These are phyloP conservation scores for Hetaerina americana DNA, from an alignment of 1,140 invertebrate genomes.

Conservation along the genomic window DNA sequence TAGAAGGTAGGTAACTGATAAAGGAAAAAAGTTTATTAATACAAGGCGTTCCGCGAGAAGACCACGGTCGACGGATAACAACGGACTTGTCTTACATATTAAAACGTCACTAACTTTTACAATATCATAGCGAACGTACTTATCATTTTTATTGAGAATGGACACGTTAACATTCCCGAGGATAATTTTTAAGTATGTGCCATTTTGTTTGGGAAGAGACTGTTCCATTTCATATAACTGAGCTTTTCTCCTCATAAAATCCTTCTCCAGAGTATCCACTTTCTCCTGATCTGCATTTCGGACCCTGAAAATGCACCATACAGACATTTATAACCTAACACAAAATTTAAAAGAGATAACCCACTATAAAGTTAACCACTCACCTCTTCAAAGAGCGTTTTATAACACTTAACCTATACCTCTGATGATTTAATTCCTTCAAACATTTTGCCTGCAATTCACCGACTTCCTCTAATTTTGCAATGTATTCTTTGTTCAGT, in stretches of 20 bases:
- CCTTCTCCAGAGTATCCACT: conserved; percentile 43
- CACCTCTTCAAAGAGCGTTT: conserved; percentile 64
- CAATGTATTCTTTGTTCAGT: conserved; percentile 66
- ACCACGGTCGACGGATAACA: no score
- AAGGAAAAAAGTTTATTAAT: no score
- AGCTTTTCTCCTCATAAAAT: conserved; percentile 60
- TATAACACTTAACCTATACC: conserved; percentile 75
- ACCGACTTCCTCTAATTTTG: conserved; percentile 69
- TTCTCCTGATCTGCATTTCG: conserved; percentile 19
- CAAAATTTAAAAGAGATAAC: conserved; percentile 18
- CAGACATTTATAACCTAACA: background rate
- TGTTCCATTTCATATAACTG: conserved; percentile 76
- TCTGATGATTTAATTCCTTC: conserved; percentile 76
- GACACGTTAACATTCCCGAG: conserved; percentile 95
- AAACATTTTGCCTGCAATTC: conserved; percentile 77
- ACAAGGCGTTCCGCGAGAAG: no score
- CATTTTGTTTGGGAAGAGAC: conserved; percentile 71
- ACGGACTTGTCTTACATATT: no score
- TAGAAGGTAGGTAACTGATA: no score
- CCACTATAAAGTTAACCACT: background rate
- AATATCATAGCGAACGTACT: no score
- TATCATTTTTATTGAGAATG: conserved; percentile 89
- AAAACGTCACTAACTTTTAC: no score
- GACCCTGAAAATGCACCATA: conserved; percentile 15
- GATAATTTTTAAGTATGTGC: conserved; percentile 85